Conservation (phyloP, 2,888 invertebrate species). For the Entomobrya multifasciata region DNA sequence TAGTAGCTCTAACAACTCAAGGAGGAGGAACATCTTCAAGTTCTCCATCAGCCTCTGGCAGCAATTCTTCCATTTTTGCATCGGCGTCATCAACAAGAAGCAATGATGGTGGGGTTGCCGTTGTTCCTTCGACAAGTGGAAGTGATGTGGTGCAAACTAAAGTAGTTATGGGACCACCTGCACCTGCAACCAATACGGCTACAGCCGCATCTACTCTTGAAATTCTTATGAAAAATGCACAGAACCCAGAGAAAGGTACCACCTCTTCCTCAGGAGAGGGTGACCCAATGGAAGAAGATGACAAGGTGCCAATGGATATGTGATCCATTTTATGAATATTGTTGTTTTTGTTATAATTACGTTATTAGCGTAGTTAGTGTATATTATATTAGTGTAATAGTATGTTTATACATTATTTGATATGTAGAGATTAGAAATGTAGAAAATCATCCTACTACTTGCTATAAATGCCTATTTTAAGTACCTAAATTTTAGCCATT, state of each 20-base stretch:
- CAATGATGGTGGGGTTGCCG: background rate
- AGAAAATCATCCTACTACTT: background rate
- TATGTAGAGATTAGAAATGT: background rate
- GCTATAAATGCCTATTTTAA: constrained; percentile 32
- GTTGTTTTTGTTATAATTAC: constrained; percentile 21
- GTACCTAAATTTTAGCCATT: constrained; percentile 52
- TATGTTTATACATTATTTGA: background rate
- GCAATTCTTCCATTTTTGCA: constrained; percentile 30
- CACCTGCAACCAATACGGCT: background rate
- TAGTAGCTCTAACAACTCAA: background rate
- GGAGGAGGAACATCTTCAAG: background rate
- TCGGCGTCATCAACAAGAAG: constrained; percentile 11
- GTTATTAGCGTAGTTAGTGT: background rate
- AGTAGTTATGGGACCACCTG: constrained; percentile 45
- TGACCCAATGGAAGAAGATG: constrained; percentile 72
- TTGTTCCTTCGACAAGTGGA: background rate
- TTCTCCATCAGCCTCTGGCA: constrained; percentile 47
- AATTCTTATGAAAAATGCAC: constrained; percentile 18
- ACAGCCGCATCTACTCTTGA: constrained; percentile 16
- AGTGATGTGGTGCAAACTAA: constrained; percentile 13
- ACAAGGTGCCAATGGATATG: constrained; percentile 76
- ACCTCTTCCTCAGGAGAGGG: constrained; percentile 14
- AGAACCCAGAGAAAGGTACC: background rate
- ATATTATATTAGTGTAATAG: background rate
- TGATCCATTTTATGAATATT: constrained; percentile 71